Conservation (phyloP, 2,113 vertebrate species). For the Phodopus roborovskii region DNA sequence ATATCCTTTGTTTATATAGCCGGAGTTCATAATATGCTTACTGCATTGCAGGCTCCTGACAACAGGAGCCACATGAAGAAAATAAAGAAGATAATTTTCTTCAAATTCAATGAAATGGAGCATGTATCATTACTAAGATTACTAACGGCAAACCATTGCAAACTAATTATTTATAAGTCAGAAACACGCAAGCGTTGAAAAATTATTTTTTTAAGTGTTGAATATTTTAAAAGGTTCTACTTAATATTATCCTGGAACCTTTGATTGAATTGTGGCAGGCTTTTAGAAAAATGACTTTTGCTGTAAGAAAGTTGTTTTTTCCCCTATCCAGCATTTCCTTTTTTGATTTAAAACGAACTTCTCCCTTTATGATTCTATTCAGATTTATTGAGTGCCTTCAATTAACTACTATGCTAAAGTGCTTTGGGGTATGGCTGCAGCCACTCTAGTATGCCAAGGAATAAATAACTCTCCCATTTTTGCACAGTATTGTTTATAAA, state of each 20-base stretch:
- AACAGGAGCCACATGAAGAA: not conserved
- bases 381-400: conserved; percentile 12
- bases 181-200: conserved; percentile 5
- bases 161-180: not conserved
- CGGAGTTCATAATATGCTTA: not conserved
- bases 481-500: no score
- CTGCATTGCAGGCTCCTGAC: no score
- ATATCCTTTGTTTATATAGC: not conserved
- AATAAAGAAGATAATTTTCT: not conserved
- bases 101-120: not conserved
- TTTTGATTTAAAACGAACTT: conserved; percentile 14
- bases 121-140: not conserved
- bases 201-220: no score
- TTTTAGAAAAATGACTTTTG: conserved; percentile 7
- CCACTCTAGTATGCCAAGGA: not conserved
- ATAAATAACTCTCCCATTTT: not conserved
- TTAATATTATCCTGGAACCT: conserved; percentile 9
- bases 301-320: not conserved
- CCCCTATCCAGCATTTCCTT: not conserved
- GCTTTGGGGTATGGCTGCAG: not conserved
- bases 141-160: not conserved
- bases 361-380: not conserved
- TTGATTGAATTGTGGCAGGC: not conserved
- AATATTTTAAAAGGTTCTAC: not conserved
- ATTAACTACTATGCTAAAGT: not conserved